These are phyloP conservation scores for Odontocerum albicorne DNA, from an alignment of 2,888 invertebrate species.

Conservation along the genomic window DNA sequence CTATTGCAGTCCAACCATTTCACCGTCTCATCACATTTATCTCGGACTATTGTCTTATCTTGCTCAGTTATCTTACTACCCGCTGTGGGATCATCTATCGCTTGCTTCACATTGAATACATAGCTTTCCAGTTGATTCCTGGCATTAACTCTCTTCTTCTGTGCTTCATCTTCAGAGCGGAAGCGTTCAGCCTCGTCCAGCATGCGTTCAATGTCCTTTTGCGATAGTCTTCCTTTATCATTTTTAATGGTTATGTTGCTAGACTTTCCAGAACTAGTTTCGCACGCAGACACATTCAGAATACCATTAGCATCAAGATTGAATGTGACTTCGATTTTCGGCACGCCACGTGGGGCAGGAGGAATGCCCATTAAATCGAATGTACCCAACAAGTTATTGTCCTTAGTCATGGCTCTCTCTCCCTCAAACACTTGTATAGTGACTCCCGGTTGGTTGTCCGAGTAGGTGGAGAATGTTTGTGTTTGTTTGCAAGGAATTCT, in stretches of 20 bases:
- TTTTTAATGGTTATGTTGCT: slow-evolving; percentile 82
- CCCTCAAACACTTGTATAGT: slow-evolving; percentile 76
- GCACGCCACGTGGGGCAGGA: slow-evolving; percentile 69
- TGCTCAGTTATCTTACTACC: slow-evolving; percentile 61
- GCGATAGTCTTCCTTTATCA: slow-evolving; percentile 78
- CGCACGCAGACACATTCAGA: slow-evolving; percentile 79
- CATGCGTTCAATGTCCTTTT: slow-evolving; percentile 82
- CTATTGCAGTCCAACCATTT: slow-evolving; percentile 73
- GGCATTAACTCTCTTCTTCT: slow-evolving; percentile 66
- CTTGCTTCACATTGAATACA: slow-evolving; percentile 69
- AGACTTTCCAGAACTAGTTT: slow-evolving; percentile 66
- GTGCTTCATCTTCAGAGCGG: slow-evolving; percentile 71
- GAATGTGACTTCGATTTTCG: slow-evolving; percentile 72
- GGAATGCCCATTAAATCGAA: slow-evolving; percentile 70
- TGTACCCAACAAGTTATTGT: slow-evolving; percentile 69
- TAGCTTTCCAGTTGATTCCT: slow-evolving; percentile 75
- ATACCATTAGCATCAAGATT: slow-evolving; percentile 80
- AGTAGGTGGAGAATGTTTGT: slow-evolving; percentile 76
- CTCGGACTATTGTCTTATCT: slow-evolving; percentile 59
- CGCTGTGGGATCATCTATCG: slow-evolving; percentile 62
- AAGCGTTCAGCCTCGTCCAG: slow-evolving; percentile 72
- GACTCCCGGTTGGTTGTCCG: slow-evolving; percentile 79
- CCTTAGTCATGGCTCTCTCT: slow-evolving; percentile 79
- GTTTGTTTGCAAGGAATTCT: slow-evolving; percentile 73
- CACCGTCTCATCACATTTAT: slow-evolving; percentile 62